Percentiles rank a stretch among this genome's conserved stretches.
Evolutionary conservation across 2,888 invertebrate genomes (phyloP).

Genomic region (Cyclophora punctaria): DNA sequence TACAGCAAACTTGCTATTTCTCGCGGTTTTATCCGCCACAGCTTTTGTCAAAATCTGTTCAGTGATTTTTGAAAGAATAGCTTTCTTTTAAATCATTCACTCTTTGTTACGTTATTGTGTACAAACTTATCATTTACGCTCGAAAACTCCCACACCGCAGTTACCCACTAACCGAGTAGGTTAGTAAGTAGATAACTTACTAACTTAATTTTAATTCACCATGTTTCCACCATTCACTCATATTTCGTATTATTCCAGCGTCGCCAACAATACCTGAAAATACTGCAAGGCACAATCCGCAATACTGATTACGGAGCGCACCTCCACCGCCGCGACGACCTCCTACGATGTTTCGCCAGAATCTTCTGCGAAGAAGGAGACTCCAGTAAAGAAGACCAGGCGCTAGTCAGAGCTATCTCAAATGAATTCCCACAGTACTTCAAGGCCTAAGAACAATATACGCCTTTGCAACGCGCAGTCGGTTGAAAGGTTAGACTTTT

Average conservation of each 20-base stretch:
- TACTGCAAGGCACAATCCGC: constrained; percentile 86
- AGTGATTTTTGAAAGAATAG: too few relatives aligned
- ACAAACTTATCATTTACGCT: too few relatives aligned
- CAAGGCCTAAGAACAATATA: constrained; percentile 67
- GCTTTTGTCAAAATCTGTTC: too few relatives aligned
- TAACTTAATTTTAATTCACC: too few relatives aligned
- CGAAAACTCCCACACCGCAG: too few relatives aligned
- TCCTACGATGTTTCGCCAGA: constrained; percentile 88
- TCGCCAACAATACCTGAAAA: constrained; percentile 84
- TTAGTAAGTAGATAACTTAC: too few relatives aligned
- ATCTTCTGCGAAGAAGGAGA: constrained; percentile 90
- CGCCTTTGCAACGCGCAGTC: too few relatives aligned
- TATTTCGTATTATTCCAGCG: constrained; percentile 76
- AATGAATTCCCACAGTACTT: constrained; percentile 89
- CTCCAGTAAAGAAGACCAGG: constrained; percentile 83
- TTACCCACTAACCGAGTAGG: too few relatives aligned
- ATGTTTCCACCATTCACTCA: too few relatives aligned
- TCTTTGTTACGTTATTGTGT: too few relatives aligned
- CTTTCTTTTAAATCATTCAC: too few relatives aligned
- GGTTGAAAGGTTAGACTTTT: not conserved
- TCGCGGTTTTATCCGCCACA: not conserved
- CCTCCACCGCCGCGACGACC: constrained; percentile 85
- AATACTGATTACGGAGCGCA: constrained; percentile 89
- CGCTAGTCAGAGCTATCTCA: constrained; percentile 85
- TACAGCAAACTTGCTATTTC: not conserved